A percentile compares a stretch with the other conserved stretches of the same genome.
phyloP scores from a whole-genome alignment of 2,113 vertebrate species.

The Ictalurus furcatus region DNA sequence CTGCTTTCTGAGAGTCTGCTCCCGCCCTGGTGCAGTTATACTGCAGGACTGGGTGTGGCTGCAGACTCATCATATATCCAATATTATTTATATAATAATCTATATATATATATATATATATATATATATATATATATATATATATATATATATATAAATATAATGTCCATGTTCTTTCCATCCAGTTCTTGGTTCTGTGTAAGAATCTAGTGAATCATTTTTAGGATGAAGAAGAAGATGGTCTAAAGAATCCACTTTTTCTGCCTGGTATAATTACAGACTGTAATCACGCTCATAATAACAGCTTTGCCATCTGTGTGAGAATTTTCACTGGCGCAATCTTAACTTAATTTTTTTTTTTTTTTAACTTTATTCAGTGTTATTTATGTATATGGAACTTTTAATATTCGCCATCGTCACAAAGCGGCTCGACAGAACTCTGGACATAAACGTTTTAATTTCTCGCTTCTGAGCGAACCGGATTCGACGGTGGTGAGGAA shows the following conservation, averaged over 20 bases:
- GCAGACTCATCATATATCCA: neutral
- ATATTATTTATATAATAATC: too few relatives aligned
- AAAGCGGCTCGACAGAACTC: neutral
- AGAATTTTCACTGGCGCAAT: neutral
- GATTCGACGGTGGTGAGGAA: neutral
- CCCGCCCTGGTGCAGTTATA: conserved; percentile 17
- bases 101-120: neutral
- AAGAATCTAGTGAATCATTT: neutral
- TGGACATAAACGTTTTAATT: neutral
- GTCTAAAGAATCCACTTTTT: too few relatives aligned
- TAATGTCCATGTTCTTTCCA: too few relatives aligned
- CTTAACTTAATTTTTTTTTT: neutral
- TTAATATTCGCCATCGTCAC: neutral
- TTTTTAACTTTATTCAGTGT: neutral
- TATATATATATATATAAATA: too few relatives aligned
- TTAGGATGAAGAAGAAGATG: neutral
- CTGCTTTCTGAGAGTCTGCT: neutral
- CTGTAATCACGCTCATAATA: too few relatives aligned
- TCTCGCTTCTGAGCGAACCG: neutral
- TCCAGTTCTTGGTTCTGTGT: neutral
- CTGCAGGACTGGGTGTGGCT: conserved; percentile 37
- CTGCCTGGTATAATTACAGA: too few relatives aligned
- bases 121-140: too few relatives aligned
- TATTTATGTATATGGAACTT: too few relatives aligned
- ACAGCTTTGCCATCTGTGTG: too few relatives aligned